Evolutionary conservation across 2,888 invertebrate species (phyloP), one percentile per base, ranked within the genome.

Genomic region (Eustalomyia histrio): DNA sequence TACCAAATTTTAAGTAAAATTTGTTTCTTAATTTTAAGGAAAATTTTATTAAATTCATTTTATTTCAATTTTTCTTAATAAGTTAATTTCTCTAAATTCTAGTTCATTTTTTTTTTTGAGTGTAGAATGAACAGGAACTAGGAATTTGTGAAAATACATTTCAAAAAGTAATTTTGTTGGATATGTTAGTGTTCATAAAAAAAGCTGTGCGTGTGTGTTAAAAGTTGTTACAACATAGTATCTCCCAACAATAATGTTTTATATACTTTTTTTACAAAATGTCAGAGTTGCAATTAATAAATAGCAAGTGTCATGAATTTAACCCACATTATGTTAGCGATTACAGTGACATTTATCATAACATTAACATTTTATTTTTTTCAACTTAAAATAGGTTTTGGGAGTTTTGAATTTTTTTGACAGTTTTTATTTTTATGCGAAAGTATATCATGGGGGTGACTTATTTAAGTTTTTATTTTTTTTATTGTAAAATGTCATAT

Each of bases 321-420:
- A 71, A 79, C 74, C 69, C 79, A 79, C 43, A 79, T 74, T 74
- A 75, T 69, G 69, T 55, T 60, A 53, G 58, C 35, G 74, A 74
- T 79, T 79, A 79, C 68, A 63, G 57, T 79, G 76, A 76, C 76
- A 76, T 76, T 69, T 76, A 52, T 69, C 69, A 63, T 50, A 58
- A 79, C 21, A 68, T 6, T 63, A 12, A 33, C 16, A 21, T 39
- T 18, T n/a, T 43, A 7, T 18, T 47, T 61, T 35, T 47, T 61
- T 60, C 6, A 10, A 12, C 17, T 16, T 50, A 29, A 35, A 39
- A 63, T 63, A 24, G 29, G 18, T 61, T 63, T 47, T 43, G 3
- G 6, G 16, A 12, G 1, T 43, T 67, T 10, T 21, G 9, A 21
- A 24, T 55, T 55, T 12, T 63, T 61, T 71, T 33, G 60, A 21